phyloP scores from a whole-genome alignment of 2,797 vertebrate genomes.

The Typhlichthys eigenmanni region DNA sequence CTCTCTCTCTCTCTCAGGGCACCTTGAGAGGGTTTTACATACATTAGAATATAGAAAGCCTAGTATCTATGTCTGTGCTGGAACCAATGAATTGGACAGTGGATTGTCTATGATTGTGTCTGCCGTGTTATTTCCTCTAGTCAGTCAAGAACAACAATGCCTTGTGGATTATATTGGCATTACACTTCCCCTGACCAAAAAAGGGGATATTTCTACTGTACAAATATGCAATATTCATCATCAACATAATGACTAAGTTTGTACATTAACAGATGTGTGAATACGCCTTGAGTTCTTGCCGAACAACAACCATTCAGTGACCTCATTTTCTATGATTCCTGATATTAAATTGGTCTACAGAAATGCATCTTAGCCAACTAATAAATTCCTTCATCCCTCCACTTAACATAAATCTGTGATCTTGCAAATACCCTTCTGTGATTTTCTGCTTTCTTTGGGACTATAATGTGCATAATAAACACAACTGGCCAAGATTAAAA shows the following conservation, averaged over 20 bases:
- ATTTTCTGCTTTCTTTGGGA: slow-evolving; percentile 27
- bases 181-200: slow-evolving; percentile 6
- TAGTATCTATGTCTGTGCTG: slow-evolving; percentile 32
- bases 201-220: slow-evolving; percentile 1
- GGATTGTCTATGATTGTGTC: slow-evolving; percentile 28
- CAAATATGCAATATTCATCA: neutral
- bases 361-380: slow-evolving; percentile 4
- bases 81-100: slow-evolving; percentile 25
- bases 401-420: no score
- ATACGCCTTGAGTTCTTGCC: neutral
- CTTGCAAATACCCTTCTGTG: slow-evolving; percentile 11
- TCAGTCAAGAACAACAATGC: slow-evolving; percentile 8
- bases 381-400: slow-evolving; percentile 6
- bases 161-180: slow-evolving; percentile 46
- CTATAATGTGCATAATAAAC: slow-evolving; percentile 16
- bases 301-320: neutral
- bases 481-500: slow-evolving; percentile 6
- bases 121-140: no score
- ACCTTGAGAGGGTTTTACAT: slow-evolving; percentile 52
- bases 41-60: slow-evolving; percentile 55
- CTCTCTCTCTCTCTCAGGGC: slow-evolving; percentile 1
- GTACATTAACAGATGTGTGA: neutral
- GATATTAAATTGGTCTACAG: slow-evolving; percentile 7
- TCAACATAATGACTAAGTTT: neutral
- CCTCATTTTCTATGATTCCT: neutral